Evolutionary conservation across 2,113 vertebrate species (phyloP), one percentile per base, ranked within the genome.

Genomic region (Nothobranchius kuhntae): DNA sequence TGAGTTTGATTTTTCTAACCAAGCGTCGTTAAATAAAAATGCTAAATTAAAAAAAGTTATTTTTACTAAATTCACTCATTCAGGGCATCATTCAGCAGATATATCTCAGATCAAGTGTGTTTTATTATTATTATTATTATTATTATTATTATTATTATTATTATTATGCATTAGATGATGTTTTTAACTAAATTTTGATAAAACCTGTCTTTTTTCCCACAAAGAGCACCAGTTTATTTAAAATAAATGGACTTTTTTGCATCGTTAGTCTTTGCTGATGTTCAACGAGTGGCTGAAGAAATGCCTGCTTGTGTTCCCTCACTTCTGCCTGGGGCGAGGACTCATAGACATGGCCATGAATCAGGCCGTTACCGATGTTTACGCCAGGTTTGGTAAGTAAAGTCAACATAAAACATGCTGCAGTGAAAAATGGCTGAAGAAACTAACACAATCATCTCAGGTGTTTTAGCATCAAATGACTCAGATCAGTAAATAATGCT

Each of bases 241-340:
- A 30, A 30, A 30, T 3, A 3, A 40, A 9, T 40, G 4, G 4
- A 40, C 7, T 40, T 40, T 40, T 40, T 40, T 78, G 24, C 75
- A 60, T 61, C 46, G 30, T 45, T 66, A 99, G 98, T 87, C 89
- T 13, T 81, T 99, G 80, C 85, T 96, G 70, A 85, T 82, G 73
- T 93, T 99, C 89, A 99, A 95, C 30, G 92, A 94, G 79, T 84
- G 88, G 71, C 81, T 99, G 84, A 98, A 95, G 93, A 96, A 94
- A 72, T 30, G 92, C 51, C 89, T 99, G 61, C 86, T 98, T 68
- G 68, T 98, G 70, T 95, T 99, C 63, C 98, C 98, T 71, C 98
- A 99, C 86, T 99, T 98, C 90, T 99, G 98, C 77, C 87, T 99
- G 90, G 98, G 98, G n/a, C 92, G 96, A 61, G 96, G 97, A 13